Evolutionary conservation across 1,140 invertebrate species (phyloP).

Genomic region (Pygmarrhopalites habei): DNA sequence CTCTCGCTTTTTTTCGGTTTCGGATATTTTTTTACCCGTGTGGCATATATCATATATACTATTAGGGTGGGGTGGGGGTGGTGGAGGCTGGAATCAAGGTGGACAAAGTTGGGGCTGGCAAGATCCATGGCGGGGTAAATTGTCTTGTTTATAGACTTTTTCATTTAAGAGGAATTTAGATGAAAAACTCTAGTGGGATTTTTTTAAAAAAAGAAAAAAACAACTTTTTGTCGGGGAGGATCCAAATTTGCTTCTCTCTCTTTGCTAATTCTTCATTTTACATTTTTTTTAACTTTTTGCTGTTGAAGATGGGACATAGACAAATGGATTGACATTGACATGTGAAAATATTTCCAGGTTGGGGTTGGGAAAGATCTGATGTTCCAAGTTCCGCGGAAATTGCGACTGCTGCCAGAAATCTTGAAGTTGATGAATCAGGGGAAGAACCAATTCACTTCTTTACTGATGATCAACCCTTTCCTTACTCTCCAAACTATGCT

Average conservation of each 20-base stretch:
- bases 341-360: no score
- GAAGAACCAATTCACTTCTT: neutral
- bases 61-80: no score
- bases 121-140: constrained; percentile 9
- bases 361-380: constrained; percentile 5
- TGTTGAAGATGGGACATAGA: no score
- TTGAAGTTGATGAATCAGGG: neutral
- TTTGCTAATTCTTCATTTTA: no score
- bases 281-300: no score
- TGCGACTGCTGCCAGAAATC: neutral
- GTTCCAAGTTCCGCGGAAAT: constrained; percentile 1
- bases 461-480: neutral
- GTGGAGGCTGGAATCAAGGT: constrained; percentile 1
- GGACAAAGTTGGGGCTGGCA: constrained; percentile 13
- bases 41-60: neutral
- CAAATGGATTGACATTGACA: no score
- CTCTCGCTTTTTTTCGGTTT: no score
- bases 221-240: no score
- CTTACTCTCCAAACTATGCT: constrained; percentile 5
- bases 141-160: neutral
- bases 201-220: no score
- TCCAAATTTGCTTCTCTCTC: no score
- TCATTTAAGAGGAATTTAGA: neutral
- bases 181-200: no score
- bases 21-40: no score